Evolutionary conservation across 2,797 vertebrate genomes (phyloP), one percentile per base, ranked within the genome.

Genomic region (Lacerta bilineata): DNA sequence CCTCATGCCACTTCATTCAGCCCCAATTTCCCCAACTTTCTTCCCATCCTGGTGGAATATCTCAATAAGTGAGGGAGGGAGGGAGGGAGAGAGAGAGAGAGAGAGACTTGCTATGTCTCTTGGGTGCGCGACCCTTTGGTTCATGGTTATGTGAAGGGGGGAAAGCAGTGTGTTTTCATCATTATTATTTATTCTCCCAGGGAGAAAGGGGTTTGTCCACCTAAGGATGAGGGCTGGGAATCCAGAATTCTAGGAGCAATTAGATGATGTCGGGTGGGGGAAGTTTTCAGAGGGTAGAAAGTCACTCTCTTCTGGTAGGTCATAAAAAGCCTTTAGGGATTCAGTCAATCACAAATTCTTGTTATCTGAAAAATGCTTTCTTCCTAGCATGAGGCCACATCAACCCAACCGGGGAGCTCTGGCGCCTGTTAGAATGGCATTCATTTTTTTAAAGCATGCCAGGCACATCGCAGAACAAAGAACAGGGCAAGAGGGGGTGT

Each of bases 301-400:
- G 76, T 20, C 76, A 17, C 20, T 64, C 8, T 64, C 50, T 88
- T 64, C 50, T 13, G 69, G 18, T 72, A 80, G 39, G 50, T 80
- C 68, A 29, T 20, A 20, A 66, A 80, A 80, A 85, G 29, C 68
- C 86, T 87, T 81, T 25, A 75, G 86, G 69, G 80, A 87, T 41
- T 66, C 68, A n/a, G 71, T 76, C 55, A 66, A 50, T 85, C 77
- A 36, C 41, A 85, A 59, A 27, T 85, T 66, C 66, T 33, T 80
- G 36, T 84, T 72, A 80, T 72, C 66, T 80, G 76, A 80, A 74
- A 74, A 50, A 74, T 61, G 46, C 72, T 79, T 84, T 79, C 25
- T 88, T 88, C 87, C 84, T 84, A 27, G 66, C 75, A 43, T 79
- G 82, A 79, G 81, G 75, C 76, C 75, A 43, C 59, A 33, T 41